phyloP scores from a whole-genome alignment of 2,797 vertebrate genomes.

The Syngnathus rostellatus region DNA sequence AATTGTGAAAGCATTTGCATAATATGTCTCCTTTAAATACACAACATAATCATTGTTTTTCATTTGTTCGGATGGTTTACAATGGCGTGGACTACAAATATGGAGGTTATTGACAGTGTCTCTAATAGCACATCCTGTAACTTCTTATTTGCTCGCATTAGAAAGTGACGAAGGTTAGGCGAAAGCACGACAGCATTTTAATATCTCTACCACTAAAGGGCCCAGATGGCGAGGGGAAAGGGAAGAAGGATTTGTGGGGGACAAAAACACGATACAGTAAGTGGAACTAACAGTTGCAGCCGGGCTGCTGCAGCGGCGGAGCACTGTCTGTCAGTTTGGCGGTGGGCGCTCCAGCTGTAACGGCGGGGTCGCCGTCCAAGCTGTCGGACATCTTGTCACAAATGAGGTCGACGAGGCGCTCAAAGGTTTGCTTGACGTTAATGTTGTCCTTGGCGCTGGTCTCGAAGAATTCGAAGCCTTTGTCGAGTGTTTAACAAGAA shows the following conservation, averaged over 20 bases:
- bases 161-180: conserved; percentile 44
- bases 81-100: conserved; percentile 43
- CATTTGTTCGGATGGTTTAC: conserved; percentile 33
- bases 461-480: conserved; percentile 98
- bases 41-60: conserved; percentile 31
- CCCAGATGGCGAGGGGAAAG: conserved; percentile 42
- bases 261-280: conserved; percentile 27
- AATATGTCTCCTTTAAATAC: conserved; percentile 41
- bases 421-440: conserved; percentile 96
- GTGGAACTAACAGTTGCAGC: conserved; percentile 83
- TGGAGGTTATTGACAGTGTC: conserved; percentile 27
- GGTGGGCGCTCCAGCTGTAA: conserved; percentile 77
- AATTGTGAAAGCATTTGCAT: conserved; percentile 33
- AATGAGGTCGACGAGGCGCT: conserved; percentile 93
- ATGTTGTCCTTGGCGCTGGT: conserved; percentile 96
- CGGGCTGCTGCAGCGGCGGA: conserved; percentile 79
- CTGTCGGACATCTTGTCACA: conserved; percentile 98
- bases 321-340: conserved; percentile 86
- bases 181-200: conserved; percentile 45
- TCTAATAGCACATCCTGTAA: conserved; percentile 37
- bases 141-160: conserved; percentile 50
- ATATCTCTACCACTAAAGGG: conserved; percentile 50
- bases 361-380: conserved; percentile 79
- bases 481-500: not conserved
- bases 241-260: conserved; percentile 29